phyloP scores from a whole-genome alignment of 2,113 vertebrate genomes.

The Erythrolamprus reginae region DNA sequence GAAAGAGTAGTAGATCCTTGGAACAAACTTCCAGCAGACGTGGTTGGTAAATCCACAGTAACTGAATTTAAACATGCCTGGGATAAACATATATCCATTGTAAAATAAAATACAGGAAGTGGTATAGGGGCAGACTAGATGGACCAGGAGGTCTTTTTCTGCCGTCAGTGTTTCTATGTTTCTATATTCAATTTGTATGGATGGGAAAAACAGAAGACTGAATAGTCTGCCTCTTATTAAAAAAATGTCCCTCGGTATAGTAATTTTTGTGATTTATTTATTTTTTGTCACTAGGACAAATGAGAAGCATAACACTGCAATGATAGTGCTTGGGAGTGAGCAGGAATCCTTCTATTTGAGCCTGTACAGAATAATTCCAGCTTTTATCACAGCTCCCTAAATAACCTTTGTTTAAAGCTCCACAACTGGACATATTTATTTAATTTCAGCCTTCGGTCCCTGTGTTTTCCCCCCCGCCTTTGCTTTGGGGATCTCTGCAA shows the following conservation, averaged over 20 bases:
- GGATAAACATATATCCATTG: too few relatives aligned
- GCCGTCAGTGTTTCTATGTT: too few relatives aligned
- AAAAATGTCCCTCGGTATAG: neutral
- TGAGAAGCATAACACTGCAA: neutral
- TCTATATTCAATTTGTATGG: neutral
- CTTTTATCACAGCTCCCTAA: neutral
- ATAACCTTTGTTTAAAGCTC: neutral
- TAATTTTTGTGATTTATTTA: too few relatives aligned
- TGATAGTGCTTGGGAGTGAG: neutral
- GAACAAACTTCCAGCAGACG: too few relatives aligned
- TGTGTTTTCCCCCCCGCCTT: conserved; percentile 40
- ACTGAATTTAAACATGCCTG: too few relatives aligned
- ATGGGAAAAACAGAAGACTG: neutral
- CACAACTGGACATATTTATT: conserved; percentile 48
- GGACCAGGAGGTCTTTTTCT: too few relatives aligned
- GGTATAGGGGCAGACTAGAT: too few relatives aligned
- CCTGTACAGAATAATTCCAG: neutral
- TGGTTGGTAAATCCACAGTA: too few relatives aligned
- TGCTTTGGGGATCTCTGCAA: conserved; percentile 53
- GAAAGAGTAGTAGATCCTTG: too few relatives aligned
- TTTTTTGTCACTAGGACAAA: neutral
- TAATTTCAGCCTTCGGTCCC: conserved; percentile 61
- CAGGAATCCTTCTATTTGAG: neutral
- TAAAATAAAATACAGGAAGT: too few relatives aligned
- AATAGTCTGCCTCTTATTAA: neutral